Conservation (phyloP, 2,113 vertebrate species). For the Numida meleagris region DNA sequence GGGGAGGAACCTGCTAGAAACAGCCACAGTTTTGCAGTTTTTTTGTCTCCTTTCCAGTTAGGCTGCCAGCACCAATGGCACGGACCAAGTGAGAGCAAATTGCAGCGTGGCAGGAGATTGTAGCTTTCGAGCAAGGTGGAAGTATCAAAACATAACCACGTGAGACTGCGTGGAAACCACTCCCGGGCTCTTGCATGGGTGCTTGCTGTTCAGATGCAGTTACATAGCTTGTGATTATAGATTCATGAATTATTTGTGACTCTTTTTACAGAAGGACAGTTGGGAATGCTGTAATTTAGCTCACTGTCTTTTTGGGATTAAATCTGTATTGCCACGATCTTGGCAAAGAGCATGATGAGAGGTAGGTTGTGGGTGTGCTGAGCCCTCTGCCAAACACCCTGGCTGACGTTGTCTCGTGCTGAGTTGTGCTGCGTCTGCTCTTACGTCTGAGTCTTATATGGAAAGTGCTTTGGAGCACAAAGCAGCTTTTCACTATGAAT, state of each 20-base stretch:
- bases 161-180: background rate
- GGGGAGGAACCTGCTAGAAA: background rate
- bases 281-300: background rate
- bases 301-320: background rate
- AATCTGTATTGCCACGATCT: background rate
- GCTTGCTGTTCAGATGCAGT: background rate
- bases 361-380: background rate
- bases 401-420: background rate
- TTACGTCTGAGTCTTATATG: background rate
- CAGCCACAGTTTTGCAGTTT: background rate
- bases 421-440: background rate
- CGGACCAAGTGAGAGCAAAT: background rate
- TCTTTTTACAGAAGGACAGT: background rate
- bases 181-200: background rate
- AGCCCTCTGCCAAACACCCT: background rate
- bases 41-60: background rate
- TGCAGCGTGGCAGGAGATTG: background rate
- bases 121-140: background rate
- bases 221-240: background rate
- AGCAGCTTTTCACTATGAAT: background rate
- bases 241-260: background rate
- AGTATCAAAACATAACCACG: background rate
- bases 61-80: background rate
- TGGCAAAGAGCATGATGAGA: background rate
- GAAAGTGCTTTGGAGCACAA: background rate